Percentiles rank a stretch among this genome's conserved stretches.
Conservation (phyloP, 2,797 vertebrate genomes). For the Paedocypris micromegethes region DNA sequence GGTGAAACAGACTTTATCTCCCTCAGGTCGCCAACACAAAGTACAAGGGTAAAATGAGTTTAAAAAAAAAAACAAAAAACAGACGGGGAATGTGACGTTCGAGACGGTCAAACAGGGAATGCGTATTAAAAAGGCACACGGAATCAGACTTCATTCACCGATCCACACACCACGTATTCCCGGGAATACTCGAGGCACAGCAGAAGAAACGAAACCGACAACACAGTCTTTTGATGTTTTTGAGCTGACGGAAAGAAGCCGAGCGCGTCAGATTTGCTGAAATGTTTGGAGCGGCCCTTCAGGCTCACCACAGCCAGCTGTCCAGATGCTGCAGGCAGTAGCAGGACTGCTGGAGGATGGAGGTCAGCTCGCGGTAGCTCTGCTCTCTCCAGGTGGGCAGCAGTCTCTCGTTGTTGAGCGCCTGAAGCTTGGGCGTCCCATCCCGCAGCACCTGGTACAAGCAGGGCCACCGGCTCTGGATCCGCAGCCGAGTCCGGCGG, state of each 20-base stretch:
- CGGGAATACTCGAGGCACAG: no score
- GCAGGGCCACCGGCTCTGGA: slow-evolving; percentile 79
- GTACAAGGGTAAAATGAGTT: no score
- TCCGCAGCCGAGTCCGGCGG: slow-evolving; percentile 68
- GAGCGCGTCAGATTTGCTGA: neutral
- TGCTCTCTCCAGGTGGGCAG: slow-evolving; percentile 71
- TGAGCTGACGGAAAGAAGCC: neutral
- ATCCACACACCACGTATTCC: no score
- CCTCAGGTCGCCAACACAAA: no score
- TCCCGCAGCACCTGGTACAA: slow-evolving; percentile 74
- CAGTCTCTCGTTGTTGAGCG: slow-evolving; percentile 75
- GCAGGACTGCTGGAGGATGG: slow-evolving; percentile 75
- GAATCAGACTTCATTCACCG: no score
- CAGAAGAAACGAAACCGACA: no score
- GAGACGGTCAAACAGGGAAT: no score
- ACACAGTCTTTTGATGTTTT: neutral
- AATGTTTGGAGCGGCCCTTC: neutral
- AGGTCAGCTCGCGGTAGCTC: slow-evolving; percentile 66
- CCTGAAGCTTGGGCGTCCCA: slow-evolving; percentile 72
- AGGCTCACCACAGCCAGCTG: slow-evolving; percentile 74
- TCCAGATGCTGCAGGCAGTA: slow-evolving; percentile 79
- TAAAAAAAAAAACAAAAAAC: no score
- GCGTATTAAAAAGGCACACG: no score
- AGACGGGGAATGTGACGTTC: no score
- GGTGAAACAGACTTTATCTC: no score